Evolutionary conservation across 2,797 vertebrate genomes (phyloP), one percentile per base, ranked within the genome.

Genomic region (Podargus strigoides): DNA sequence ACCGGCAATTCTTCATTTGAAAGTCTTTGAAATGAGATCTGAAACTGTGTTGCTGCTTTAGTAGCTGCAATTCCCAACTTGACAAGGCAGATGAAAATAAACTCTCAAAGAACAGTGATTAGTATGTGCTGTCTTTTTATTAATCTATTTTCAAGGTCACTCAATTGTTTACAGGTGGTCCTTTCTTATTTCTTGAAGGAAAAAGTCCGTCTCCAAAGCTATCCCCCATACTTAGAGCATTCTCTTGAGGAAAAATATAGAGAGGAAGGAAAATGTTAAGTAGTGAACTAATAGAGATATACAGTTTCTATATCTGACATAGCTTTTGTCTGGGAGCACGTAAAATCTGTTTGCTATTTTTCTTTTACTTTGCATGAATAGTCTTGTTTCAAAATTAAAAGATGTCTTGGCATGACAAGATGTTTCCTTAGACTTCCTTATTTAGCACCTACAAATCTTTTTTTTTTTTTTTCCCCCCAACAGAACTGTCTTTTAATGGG

Each of bases 11-110:
- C 70, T 87, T 94, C 41, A 93, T 95, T 58, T 89, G n/a, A 76
- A 87, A 68, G 37, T 50, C 67, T 95, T 93, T 95, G 90, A 95
- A 94, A 87, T 60, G 8, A 89, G 84, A 92, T 87, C 75, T 87
- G 60, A 80, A 90, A 77, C 27, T 32, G 6, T n/a, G 13, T 10
- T 92, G 32, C 23, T 49, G 14, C 15, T 77, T 67, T 70, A 80
- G 27, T 39, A 26, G 21, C 36, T 91, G 49, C 72, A 89, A 12
- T 34, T 95, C 72, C 10, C 53, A 83, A 32, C 84, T 83, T 95
- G 63, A 95, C 56, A 85, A 53, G 20, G 47, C 19, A 82, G 37
- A 41, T 95, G 63, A 92, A 95, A 89, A 83, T 56, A 89, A 80
- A 80, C 12, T 8, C n/a, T 87, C 41, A 56, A 82, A 91, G 14